Evolutionary conservation across 2,113 vertebrate genomes (phyloP), one percentile per base, ranked within the genome.

Genomic region (Numenius arquata): DNA sequence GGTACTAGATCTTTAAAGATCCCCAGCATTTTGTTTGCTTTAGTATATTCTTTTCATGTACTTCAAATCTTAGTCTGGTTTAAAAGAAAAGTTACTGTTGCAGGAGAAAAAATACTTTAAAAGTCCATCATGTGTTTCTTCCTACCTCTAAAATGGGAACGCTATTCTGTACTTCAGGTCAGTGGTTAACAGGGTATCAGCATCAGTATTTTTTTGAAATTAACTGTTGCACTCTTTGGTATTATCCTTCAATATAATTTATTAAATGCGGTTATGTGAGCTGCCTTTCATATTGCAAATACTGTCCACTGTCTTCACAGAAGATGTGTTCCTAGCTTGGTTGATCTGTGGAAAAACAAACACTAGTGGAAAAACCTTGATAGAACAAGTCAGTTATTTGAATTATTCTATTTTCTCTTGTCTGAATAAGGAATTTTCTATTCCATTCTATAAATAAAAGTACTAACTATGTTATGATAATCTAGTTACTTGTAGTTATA

Each of bases 1-100:
- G 98, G 99, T 99, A 91, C 27, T 62, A 21, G 11, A 19, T 41
- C 63, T 73, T 70, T 41, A 58, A 62, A 75, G 45, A 50, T 4
- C 17, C 9, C 30, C 29, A 68, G 32, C 7, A 12, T 62, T 58
- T 66, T 45, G 5, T 34, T 73, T 25, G 8, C 7, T 68, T 40
- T 0, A 12, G 16, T n/a, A 30, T 80, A 62, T 83, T 21, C 8
- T 56, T 73, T 48, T 52, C 5, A 16, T 47, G 32, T 22, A 45
- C 34, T 87, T 84, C 32, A 86, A 27, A 65, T 65, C 7, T 0
- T 21, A 41, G 10, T 6, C 71, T 80, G 22, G 3, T 85, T 87
- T 85, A 87, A 91, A 61, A 4, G 9, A 70, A n/a, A n/a, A 68
- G 7, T 43, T 68, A 15, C 41, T 17, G 4, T 12, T 48, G 17